These are phyloP conservation scores for Odontesthes bonariensis DNA, from an alignment of 2,113 vertebrate species.

Conservation along the genomic window DNA sequence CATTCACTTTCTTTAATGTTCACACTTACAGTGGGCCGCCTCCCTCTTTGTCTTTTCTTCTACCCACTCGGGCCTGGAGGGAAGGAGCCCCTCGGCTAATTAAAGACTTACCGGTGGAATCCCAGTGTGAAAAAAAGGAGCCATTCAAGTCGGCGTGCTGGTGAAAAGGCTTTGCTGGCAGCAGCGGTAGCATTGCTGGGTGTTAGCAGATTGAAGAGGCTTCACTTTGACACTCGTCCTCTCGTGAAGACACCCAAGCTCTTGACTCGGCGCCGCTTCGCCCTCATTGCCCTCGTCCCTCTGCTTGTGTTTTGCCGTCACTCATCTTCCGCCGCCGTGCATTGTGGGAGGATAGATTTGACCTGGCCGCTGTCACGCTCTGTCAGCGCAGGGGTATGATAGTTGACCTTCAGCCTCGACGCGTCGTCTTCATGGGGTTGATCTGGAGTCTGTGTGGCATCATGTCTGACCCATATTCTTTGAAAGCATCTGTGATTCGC, in stretches of 20 bases:
- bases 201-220: constrained; percentile 51
- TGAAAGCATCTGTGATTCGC: too few relatives aligned
- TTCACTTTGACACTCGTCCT: constrained; percentile 57
- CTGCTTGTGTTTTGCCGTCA: constrained; percentile 14
- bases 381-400: constrained; percentile 17
- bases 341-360: constrained; percentile 10
- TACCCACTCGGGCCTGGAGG: constrained; percentile 47
- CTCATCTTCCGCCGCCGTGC: constrained; percentile 19
- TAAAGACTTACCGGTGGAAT: constrained; percentile 73
- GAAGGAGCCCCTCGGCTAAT: constrained; percentile 73
- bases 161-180: constrained; percentile 61
- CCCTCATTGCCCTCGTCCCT: neutral
- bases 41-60: constrained; percentile 32
- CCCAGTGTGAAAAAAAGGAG: constrained; percentile 68
- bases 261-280: constrained; percentile 15
- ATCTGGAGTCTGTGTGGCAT: neutral
- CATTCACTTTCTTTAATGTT: constrained; percentile 31
- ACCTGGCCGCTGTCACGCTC: constrained; percentile 17
- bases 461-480: constrained; percentile 19
- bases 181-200: constrained; percentile 42
- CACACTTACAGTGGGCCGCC: constrained; percentile 14
- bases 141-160: constrained; percentile 63
- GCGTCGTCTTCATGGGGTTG: constrained; percentile 19
- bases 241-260: constrained; percentile 25
- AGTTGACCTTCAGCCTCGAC: constrained; percentile 38